phyloP scores from a whole-genome alignment of 2,797 vertebrate genomes.

The Enteromius paludinosus region DNA sequence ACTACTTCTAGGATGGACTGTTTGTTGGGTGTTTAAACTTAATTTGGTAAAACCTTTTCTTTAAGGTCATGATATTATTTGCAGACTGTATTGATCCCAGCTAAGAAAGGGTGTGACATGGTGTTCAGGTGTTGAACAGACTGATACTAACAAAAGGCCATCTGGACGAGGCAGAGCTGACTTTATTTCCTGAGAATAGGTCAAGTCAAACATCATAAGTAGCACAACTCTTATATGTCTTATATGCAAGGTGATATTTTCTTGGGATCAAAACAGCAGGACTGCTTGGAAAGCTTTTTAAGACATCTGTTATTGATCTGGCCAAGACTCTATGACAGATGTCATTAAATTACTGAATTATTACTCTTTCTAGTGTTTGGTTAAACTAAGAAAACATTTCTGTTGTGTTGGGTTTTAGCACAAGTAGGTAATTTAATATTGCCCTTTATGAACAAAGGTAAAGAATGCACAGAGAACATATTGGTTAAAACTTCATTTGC shows the following conservation, averaged over 20 bases:
- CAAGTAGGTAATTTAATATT: not conserved
- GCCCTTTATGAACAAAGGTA: not conserved
- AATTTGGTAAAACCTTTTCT: not conserved
- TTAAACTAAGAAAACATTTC: not conserved
- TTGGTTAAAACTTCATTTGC: conserved; percentile 28
- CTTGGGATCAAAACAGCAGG: not conserved
- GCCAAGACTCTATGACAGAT: not conserved
- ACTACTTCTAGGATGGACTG: not conserved
- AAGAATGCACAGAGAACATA: not conserved
- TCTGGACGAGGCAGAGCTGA: not conserved
- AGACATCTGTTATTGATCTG: not conserved
- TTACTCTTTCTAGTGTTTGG: not conserved
- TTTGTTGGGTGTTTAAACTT: not conserved
- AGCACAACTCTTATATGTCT: not conserved
- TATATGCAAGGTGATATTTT: not conserved
- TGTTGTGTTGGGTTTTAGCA: not conserved
- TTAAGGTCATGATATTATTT: not conserved
- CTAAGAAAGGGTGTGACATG: not conserved
- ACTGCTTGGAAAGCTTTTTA: not conserved
- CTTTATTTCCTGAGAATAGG: not conserved
- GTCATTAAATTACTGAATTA: not conserved
- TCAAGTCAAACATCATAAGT: not conserved
- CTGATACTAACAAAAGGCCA: not conserved
- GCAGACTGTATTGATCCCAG: not conserved
- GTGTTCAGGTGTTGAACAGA: not conserved